Evolutionary conservation across 2,888 invertebrate genomes (phyloP).

Genomic region (Pollenia griseotomentosa): DNA sequence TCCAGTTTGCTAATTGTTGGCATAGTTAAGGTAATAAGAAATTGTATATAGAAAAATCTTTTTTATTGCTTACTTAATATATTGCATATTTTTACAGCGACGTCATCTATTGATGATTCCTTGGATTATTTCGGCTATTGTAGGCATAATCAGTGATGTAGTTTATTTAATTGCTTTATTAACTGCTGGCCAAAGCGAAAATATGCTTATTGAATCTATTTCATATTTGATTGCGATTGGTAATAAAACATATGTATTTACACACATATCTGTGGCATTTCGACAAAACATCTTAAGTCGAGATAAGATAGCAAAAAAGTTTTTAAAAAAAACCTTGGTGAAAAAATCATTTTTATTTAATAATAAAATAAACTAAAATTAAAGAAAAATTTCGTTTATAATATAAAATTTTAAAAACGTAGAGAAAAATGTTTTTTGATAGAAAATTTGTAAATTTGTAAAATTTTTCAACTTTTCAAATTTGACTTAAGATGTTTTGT

Average conservation of each 20-base stretch:
- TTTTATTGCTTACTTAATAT: background rate
- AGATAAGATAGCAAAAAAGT: no score
- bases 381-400: no score
- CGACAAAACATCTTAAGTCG: no score
- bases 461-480: no score
- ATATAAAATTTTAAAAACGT: no score
- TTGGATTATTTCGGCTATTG: slow-evolving; percentile 27
- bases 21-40: slow-evolving; percentile 46
- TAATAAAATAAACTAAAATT: no score
- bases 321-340: no score
- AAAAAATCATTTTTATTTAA: no score
- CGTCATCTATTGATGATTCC: slow-evolving; percentile 30
- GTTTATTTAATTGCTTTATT: slow-evolving; percentile 23
- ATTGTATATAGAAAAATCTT: background rate
- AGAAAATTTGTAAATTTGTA: no score
- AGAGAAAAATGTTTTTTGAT: no score
- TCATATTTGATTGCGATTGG: slow-evolving; percentile 43
- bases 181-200: background rate
- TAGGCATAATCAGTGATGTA: slow-evolving; percentile 47
- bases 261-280: no score
- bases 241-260: slow-evolving; percentile 1
- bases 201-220: slow-evolving; percentile 15
- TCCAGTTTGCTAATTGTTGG: slow-evolving; percentile 45
- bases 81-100: slow-evolving; percentile 14
- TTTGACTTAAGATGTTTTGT: no score